Evolutionary conservation across 2,888 invertebrate species (phyloP).

Genomic region (Himalopsyche tibetana): DNA sequence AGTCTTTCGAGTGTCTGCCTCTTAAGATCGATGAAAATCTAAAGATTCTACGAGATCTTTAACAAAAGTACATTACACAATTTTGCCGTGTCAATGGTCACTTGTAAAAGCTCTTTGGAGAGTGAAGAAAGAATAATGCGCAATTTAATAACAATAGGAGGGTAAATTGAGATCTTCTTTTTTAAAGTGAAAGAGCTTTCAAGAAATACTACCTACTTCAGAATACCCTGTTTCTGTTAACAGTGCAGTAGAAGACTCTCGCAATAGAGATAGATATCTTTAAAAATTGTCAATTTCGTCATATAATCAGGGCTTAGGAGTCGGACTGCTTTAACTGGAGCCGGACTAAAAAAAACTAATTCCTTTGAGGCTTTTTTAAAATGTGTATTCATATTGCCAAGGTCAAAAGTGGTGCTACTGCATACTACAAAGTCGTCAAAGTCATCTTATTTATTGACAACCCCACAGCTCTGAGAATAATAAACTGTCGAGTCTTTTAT

Average conservation of each 20-base stretch:
- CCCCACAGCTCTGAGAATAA: no score
- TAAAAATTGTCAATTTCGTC: no score
- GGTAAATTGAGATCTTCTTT: constrained; percentile 55
- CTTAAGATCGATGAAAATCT: constrained; percentile 35
- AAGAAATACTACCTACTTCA: constrained; percentile 9
- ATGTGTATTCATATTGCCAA: no score
- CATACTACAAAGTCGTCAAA: no score
- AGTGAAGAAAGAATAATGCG: constrained; percentile 50
- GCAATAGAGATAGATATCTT: no score
- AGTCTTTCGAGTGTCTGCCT: background rate
- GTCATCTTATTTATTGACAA: no score
- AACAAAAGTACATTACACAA: constrained; percentile 44
- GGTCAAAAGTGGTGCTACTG: no score
- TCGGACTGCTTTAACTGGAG: no score
- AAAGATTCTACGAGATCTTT: constrained; percentile 27
- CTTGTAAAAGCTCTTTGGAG: constrained; percentile 44
- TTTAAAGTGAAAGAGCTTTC: constrained; percentile 39
- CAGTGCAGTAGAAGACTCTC: background rate
- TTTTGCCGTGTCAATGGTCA: constrained; percentile 54
- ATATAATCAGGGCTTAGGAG: no score
- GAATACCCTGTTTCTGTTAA: background rate
- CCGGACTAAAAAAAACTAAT: no score
- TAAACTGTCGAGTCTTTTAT: no score
- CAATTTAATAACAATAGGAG: constrained; percentile 56
- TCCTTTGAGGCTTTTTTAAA: no score